A percentile compares a stretch with the other conserved stretches of the same genome.
phyloP scores from a whole-genome alignment of 2,888 invertebrate genomes.

The Chloromyia formosa region DNA sequence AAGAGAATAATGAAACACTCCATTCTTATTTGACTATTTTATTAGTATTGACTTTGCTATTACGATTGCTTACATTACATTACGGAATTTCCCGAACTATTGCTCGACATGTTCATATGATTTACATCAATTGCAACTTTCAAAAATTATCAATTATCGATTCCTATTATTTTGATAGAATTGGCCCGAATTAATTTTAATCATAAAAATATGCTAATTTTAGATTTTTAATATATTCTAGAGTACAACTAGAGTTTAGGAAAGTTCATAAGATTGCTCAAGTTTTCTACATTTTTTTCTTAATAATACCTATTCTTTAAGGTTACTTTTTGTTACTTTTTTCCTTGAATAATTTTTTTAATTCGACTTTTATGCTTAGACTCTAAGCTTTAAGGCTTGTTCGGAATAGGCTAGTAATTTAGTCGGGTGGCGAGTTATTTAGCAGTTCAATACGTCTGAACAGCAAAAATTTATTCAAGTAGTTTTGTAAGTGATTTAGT shows the following conservation, averaged over 20 bases:
- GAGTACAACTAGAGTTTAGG: conserved; percentile 9
- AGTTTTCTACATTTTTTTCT: conserved; percentile 22
- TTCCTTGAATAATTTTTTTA: neutral
- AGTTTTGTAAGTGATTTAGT: too few species aligned
- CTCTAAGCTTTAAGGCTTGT: too few species aligned
- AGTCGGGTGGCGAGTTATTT: too few species aligned
- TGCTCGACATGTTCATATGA: conserved; percentile 18
- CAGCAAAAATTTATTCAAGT: too few species aligned
- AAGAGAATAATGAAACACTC: too few species aligned
- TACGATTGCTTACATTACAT: conserved; percentile 6
- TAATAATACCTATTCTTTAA: too few species aligned
- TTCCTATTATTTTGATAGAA: neutral
- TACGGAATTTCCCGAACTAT: conserved; percentile 32
- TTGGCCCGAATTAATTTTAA: neutral
- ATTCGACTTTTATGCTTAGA: too few species aligned
- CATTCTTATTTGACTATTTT: too few species aligned
- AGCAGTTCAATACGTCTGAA: too few species aligned
- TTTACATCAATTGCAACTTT: conserved; percentile 3
- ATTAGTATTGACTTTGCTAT: too few species aligned
- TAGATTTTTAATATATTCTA: conserved; percentile 10
- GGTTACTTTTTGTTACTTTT: conserved; percentile 27
- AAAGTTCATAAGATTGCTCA: conserved; percentile 42
- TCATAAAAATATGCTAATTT: conserved; percentile 34
- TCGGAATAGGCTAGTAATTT: too few species aligned
- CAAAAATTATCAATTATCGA: neutral